These are phyloP conservation scores for Rhamphomyia laevipes DNA, from an alignment of 2,888 invertebrate species.

Conservation along the genomic window DNA sequence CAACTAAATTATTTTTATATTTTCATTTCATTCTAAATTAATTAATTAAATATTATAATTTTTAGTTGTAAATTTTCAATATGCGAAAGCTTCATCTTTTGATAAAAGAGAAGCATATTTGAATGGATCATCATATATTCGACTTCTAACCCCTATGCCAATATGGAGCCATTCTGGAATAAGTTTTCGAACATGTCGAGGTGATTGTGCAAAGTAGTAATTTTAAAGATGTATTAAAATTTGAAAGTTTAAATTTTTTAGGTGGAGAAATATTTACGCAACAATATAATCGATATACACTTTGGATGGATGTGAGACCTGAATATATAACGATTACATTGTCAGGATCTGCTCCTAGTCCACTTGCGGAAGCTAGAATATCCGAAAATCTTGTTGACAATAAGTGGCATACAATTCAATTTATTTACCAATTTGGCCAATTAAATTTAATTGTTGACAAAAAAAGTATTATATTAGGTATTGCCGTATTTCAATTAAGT, in stretches of 20 bases:
- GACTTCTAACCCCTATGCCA: slow-evolving; percentile 59
- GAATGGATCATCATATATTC: slow-evolving; percentile 67
- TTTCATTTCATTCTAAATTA: too few species aligned
- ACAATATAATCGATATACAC: slow-evolving; percentile 50
- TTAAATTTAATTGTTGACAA: slow-evolving; percentile 36
- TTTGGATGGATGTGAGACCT: slow-evolving; percentile 48
- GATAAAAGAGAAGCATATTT: slow-evolving; percentile 57
- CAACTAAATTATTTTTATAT: too few species aligned
- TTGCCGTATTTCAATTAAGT: not conserved
- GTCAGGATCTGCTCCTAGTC: slow-evolving; percentile 44
- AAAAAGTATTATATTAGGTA: slow-evolving; percentile 34
- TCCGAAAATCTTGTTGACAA: slow-evolving; percentile 63
- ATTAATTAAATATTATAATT: too few species aligned
- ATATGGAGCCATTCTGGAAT: slow-evolving; percentile 70
- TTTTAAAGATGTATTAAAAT: not conserved
- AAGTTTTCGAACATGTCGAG: slow-evolving; percentile 70
- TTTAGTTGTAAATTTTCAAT: too few species aligned
- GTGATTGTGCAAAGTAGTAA: slow-evolving; percentile 34
- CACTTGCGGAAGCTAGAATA: slow-evolving; percentile 50
- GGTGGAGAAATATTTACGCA: slow-evolving; percentile 61
- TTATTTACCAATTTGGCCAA: slow-evolving; percentile 37
- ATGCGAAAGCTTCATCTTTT: too few species aligned
- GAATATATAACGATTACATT: slow-evolving; percentile 49
- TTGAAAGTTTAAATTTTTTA: slow-evolving; percentile 26
- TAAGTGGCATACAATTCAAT: slow-evolving; percentile 55